Conservation (phyloP, 2,888 invertebrate genomes). For the Cyclophora albipunctata region DNA sequence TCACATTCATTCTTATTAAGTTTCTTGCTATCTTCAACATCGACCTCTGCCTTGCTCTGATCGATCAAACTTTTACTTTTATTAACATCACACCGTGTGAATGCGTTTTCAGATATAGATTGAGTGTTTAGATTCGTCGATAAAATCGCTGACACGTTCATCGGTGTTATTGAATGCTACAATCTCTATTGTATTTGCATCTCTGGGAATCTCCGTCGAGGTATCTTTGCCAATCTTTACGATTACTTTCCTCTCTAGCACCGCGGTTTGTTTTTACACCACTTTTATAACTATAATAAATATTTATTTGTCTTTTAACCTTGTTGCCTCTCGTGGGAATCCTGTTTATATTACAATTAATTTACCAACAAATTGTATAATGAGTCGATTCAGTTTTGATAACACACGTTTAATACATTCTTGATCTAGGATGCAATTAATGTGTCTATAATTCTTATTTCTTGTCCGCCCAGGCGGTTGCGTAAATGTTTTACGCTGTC, state of each 20-base stretch:
- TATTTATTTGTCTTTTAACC: slow-evolving; percentile 25
- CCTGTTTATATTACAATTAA: background rate
- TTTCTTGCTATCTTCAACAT: slow-evolving; percentile 3
- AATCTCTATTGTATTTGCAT: slow-evolving; percentile 29
- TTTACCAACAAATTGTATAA: too few species aligned
- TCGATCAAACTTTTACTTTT: background rate
- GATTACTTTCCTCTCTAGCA: slow-evolving; percentile 28
- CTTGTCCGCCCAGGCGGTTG: background rate
- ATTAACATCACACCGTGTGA: slow-evolving; percentile 8
- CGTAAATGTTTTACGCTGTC: background rate
- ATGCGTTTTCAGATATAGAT: slow-evolving; percentile 22
- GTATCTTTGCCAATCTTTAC: slow-evolving; percentile 32
- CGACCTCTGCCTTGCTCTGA: slow-evolving; percentile 1
- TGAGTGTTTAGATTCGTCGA: slow-evolving; percentile 16
- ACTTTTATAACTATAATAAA: slow-evolving; percentile 23
- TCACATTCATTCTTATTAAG: slow-evolving; percentile 16
- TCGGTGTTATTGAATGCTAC: slow-evolving; percentile 21
- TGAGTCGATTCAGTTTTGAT: too few species aligned
- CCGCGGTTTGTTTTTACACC: slow-evolving; percentile 16
- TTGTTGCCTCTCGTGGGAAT: slow-evolving; percentile 34
- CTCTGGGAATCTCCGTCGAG: slow-evolving; percentile 24
- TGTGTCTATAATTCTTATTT: slow-evolving; percentile 1
- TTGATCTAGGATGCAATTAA: slow-evolving; percentile 6
- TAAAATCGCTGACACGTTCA: slow-evolving; percentile 30
- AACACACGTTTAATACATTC: too few species aligned